A percentile compares a stretch with the other conserved stretches of the same genome.
These are phyloP conservation scores for Spisula solida DNA, from an alignment of 2,888 invertebrate genomes.

Conservation along the genomic window DNA sequence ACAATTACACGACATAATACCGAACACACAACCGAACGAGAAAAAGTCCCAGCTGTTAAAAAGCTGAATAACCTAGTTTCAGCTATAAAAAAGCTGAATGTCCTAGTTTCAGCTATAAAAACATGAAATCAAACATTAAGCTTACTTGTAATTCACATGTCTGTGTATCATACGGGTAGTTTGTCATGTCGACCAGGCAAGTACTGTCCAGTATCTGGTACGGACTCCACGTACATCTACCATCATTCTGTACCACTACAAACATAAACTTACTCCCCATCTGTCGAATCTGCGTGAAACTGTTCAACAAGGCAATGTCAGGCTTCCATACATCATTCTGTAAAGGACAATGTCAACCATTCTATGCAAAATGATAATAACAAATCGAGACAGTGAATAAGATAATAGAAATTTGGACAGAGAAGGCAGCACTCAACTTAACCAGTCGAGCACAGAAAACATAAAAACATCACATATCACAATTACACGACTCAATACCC, in stretches of 20 bases:
- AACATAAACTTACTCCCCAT: slow-evolving; percentile 67
- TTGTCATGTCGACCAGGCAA: slow-evolving; percentile 59
- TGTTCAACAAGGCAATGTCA: slow-evolving; percentile 62
- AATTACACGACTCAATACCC: too few relatives aligned
- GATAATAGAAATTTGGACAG: too few relatives aligned
- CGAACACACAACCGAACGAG: too few relatives aligned
- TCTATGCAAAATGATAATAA: neutral
- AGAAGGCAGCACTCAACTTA: too few relatives aligned
- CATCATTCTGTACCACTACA: slow-evolving; percentile 53
- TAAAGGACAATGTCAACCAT: neutral
- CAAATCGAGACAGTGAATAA: too few relatives aligned
- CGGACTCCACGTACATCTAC: slow-evolving; percentile 63
- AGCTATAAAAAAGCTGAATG: too few relatives aligned
- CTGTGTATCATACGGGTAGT: slow-evolving; percentile 66
- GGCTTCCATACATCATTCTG: slow-evolving; percentile 69
- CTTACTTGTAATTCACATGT: slow-evolving; percentile 60
- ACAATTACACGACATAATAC: too few relatives aligned
- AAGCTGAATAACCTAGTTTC: too few relatives aligned
- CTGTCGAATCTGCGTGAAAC: slow-evolving; percentile 53
- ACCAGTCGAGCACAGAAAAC: too few relatives aligned
- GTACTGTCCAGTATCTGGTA: slow-evolving; percentile 67
- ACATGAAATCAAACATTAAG: neutral
- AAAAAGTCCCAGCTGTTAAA: too few relatives aligned
- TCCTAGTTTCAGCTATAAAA: too few relatives aligned
- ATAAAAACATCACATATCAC: too few relatives aligned